Conservation (phyloP, 2,888 invertebrate species). For the Oxytorus armatus region DNA sequence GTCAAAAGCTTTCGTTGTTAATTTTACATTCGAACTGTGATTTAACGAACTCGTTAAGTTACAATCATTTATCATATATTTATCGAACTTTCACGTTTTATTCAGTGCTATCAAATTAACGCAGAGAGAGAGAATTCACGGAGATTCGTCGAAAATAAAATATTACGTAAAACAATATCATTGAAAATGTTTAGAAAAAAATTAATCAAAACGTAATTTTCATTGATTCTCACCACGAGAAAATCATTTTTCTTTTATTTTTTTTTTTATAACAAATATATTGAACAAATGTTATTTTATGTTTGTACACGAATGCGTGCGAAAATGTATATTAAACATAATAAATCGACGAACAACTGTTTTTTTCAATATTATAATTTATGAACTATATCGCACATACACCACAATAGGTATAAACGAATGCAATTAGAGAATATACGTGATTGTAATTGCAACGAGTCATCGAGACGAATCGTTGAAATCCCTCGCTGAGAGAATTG, state of each 20-base stretch:
- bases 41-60: not conserved
- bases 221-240: too few relatives aligned
- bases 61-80: slow-evolving; percentile 17
- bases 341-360: not conserved
- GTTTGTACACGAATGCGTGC: not conserved
- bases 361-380: not conserved
- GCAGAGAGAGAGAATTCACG: slow-evolving; percentile 48
- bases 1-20: slow-evolving; percentile 9
- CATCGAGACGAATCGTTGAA: too few relatives aligned
- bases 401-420: too few relatives aligned
- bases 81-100: not conserved
- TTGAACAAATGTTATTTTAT: not conserved
- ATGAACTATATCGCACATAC: not conserved
- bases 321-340: too few relatives aligned
- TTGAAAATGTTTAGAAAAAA: not conserved
- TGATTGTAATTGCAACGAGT: too few relatives aligned
- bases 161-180: not conserved
- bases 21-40: not conserved
- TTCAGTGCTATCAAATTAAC: slow-evolving; percentile 15
- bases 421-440: too few relatives aligned
- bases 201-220: too few relatives aligned
- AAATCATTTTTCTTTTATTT: not conserved
- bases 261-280: not conserved
- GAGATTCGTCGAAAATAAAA: slow-evolving; percentile 2
- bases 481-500: too few relatives aligned